Conservation (phyloP, 53 echinoderm and acorn worm species). For the Antedon mediterranea region DNA sequence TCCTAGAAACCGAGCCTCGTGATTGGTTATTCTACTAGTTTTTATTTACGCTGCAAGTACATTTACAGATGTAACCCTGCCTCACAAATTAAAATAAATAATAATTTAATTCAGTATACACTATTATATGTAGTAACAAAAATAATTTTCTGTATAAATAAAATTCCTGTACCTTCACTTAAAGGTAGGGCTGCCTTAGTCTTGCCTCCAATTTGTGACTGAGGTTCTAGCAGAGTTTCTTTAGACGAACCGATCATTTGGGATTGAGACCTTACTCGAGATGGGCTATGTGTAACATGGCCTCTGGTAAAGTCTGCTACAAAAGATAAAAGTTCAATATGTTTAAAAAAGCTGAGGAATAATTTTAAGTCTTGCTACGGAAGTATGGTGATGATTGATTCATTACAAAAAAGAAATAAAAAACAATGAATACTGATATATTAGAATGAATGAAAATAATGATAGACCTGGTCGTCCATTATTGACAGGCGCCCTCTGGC, state of each 20-base stretch:
- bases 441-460: neutral
- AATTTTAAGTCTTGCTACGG: too few relatives aligned
- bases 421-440: neutral
- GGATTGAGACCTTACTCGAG: neutral
- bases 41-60: too few relatives aligned
- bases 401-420: too few relatives aligned
- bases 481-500: slow-evolving; percentile 8
- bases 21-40: too few relatives aligned
- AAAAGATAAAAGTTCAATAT: too few relatives aligned
- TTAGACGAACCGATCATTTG: neutral
- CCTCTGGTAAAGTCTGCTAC: neutral
- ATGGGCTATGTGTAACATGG: neutral
- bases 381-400: too few relatives aligned
- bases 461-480: neutral
- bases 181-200: neutral
- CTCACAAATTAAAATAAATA: too few relatives aligned
- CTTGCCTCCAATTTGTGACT: neutral
- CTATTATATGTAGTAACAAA: too few relatives aligned
- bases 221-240: neutral
- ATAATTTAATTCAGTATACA: too few relatives aligned
- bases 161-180: neutral
- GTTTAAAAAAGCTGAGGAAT: too few relatives aligned
- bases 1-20: too few relatives aligned
- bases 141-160: neutral
- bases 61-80: too few relatives aligned